These are phyloP conservation scores for Leucosticte australis DNA, from an alignment of 2,113 vertebrate species.

Conservation along the genomic window DNA sequence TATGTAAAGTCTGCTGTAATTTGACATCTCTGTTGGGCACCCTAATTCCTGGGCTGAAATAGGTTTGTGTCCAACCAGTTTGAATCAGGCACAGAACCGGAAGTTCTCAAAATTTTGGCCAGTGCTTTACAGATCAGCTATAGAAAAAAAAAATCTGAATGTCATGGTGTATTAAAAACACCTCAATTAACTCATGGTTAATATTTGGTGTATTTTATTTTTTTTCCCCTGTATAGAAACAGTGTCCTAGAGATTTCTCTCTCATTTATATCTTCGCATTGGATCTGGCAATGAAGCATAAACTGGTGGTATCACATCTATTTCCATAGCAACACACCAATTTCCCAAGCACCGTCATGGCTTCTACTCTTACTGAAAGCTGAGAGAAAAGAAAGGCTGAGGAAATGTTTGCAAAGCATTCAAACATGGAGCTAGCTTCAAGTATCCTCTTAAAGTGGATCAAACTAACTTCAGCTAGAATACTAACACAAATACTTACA, in stretches of 20 bases:
- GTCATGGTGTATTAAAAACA: neutral
- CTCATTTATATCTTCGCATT: neutral
- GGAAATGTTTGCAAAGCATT: neutral
- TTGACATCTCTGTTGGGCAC: neutral
- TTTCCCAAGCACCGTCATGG: neutral
- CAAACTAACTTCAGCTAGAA: neutral
- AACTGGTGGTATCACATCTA: neutral
- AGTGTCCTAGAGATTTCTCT: neutral
- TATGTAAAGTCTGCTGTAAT: neutral
- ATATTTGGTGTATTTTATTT: neutral
- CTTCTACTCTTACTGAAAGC: neutral
- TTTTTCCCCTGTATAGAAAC: neutral
- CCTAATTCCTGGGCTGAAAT: neutral
- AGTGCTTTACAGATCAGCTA: neutral
- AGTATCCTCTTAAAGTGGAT: neutral
- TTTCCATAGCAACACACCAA: slow-evolving; percentile 37
- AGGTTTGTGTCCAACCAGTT: neutral
- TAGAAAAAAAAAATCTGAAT: neutral
- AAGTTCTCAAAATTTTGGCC: neutral
- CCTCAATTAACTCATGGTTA: neutral
- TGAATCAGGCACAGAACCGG: neutral
- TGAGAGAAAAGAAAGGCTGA: neutral
- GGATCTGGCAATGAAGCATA: neutral
- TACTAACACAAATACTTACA: neutral
- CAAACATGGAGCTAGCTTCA: neutral